Evolutionary conservation across 2,888 invertebrate species (phyloP).

Genomic region (Tenthredo livida): DNA sequence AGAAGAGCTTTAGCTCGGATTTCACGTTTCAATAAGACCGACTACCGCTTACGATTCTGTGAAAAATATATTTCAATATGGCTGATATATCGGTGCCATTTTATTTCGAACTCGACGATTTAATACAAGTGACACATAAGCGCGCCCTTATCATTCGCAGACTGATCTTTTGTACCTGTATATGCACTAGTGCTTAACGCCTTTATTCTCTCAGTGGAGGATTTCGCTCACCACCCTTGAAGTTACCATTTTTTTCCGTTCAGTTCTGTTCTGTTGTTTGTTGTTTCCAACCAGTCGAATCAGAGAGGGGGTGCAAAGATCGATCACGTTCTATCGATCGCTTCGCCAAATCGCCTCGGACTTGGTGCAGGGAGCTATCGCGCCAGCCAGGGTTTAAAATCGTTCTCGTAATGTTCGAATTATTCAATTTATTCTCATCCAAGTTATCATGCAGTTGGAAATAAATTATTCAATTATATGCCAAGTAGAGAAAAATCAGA

Average conservation of each 20-base stretch:
- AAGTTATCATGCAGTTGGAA: neutral
- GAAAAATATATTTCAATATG: slow-evolving; percentile 25
- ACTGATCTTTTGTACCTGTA: neutral
- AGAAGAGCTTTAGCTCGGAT: slow-evolving; percentile 24
- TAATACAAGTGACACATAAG: neutral
- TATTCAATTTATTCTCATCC: slow-evolving; percentile 11
- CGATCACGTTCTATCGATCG: slow-evolving; percentile 38
- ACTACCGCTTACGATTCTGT: neutral
- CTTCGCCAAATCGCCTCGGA: slow-evolving; percentile 15
- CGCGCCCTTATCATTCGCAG: slow-evolving; percentile 5
- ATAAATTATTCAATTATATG: neutral
- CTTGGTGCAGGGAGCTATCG: neutral
- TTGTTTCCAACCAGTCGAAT: neutral
- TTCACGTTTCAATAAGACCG: slow-evolving; percentile 16
- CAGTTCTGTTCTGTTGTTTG: slow-evolving; percentile 16
- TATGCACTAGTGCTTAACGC: slow-evolving; percentile 14
- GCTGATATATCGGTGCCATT: neutral
- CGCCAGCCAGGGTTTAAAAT: neutral
- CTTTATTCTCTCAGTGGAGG: neutral
- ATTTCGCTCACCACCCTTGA: neutral
- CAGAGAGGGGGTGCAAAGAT: slow-evolving; percentile 14
- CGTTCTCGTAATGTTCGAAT: neutral
- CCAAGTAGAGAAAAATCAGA: neutral
- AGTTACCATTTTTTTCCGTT: neutral
- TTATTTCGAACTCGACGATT: neutral